Percentiles rank a stretch among this genome's conserved stretches.
phyloP scores from a whole-genome alignment of 2,113 vertebrate species.

The Bucco capensis region DNA sequence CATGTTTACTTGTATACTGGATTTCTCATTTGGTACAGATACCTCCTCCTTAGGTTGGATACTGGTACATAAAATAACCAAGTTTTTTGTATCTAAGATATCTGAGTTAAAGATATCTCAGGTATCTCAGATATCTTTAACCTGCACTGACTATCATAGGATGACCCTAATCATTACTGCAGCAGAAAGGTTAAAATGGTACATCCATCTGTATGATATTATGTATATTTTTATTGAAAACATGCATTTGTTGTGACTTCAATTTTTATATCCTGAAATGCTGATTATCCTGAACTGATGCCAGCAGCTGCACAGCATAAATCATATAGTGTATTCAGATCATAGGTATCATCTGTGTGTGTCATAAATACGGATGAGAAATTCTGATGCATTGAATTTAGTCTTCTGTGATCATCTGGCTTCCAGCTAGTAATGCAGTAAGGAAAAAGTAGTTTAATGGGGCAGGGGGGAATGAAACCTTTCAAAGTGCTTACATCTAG shows the following conservation, averaged over 20 bases:
- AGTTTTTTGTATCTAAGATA: not conserved
- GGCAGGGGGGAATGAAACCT: not conserved
- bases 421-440: not conserved
- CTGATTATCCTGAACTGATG: not conserved
- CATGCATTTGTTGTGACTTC: not conserved
- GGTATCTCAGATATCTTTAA: not conserved
- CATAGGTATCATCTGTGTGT: not conserved
- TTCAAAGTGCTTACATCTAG: not conserved
- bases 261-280: not conserved
- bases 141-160: not conserved
- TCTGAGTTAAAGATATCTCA: no score
- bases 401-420: not conserved
- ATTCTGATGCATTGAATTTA: not conserved
- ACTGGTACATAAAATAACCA: not conserved
- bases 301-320: not conserved
- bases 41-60: not conserved
- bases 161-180: not conserved
- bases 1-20: fast-evolving
- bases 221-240: not conserved
- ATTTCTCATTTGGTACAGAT: not conserved
- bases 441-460: not conserved
- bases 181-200: not conserved
- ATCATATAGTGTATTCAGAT: not conserved
- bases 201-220: not conserved
- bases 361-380: not conserved